Percentiles rank a stretch among this genome's conserved stretches.
phyloP scores from a whole-genome alignment of 2,888 invertebrate species.

The Labia minor region DNA sequence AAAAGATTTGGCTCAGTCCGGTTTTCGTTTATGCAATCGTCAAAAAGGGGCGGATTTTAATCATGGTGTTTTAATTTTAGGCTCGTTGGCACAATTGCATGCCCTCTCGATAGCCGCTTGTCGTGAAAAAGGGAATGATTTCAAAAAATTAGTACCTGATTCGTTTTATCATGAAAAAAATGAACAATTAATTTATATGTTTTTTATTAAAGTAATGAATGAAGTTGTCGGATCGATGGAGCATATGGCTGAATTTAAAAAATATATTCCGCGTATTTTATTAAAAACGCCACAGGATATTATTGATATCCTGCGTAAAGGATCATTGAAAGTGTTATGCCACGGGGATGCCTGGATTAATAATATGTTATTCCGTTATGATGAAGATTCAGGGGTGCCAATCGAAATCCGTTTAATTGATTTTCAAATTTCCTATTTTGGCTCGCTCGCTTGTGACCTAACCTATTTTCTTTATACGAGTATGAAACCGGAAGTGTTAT shows the following conservation, averaged over 20 bases:
- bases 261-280: not conserved
- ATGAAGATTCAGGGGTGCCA: slow-evolving; percentile 19
- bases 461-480: slow-evolving; percentile 25
- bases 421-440: slow-evolving; percentile 24
- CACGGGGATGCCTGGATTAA: slow-evolving; percentile 26
- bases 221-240: not conserved
- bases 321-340: slow-evolving; percentile 17
- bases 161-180: not conserved
- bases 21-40: not conserved
- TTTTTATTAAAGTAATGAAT: not conserved
- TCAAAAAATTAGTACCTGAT: not conserved
- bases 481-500: slow-evolving; percentile 18
- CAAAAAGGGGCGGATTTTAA: not conserved
- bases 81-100: slow-evolving; percentile 16
- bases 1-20: slow-evolving; percentile 13
- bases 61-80: slow-evolving; percentile 5
- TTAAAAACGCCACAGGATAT: not conserved
- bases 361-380: slow-evolving; percentile 24
- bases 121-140: not conserved
- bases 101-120: slow-evolving; percentile 9
- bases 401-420: slow-evolving; percentile 21
- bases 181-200: not conserved
- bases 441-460: slow-evolving; percentile 25
- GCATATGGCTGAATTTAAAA: not conserved
- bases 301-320: not conserved